Evolutionary conservation across 2,888 invertebrate genomes (phyloP).

Genomic region (Pogonocherus hispidulus): DNA sequence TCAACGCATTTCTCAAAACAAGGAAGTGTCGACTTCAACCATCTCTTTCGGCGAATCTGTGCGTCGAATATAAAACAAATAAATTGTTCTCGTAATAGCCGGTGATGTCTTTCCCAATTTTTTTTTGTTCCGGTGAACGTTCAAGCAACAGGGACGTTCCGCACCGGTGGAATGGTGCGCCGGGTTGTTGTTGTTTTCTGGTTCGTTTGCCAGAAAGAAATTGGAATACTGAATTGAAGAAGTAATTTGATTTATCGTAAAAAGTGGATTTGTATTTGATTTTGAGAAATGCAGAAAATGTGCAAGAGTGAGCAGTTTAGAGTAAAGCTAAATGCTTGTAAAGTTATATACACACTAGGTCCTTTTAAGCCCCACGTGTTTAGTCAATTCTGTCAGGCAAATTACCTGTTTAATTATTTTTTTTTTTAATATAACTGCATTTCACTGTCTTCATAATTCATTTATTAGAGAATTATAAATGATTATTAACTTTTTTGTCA

Average conservation of each 20-base stretch:
- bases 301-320: too few relatives aligned
- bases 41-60: conserved; percentile 5
- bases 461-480: too few relatives aligned
- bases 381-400: too few relatives aligned
- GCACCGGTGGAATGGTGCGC: conserved; percentile 17
- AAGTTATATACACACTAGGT: too few relatives aligned
- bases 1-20: neutral
- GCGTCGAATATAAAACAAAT: conserved; percentile 11
- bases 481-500: too few relatives aligned
- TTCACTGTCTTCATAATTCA: too few relatives aligned
- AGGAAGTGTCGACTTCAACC: neutral
- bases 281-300: neutral
- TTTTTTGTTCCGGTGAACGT: conserved; percentile 20
- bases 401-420: too few relatives aligned
- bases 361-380: too few relatives aligned
- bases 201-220: conserved; percentile 30
- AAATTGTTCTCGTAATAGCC: conserved; percentile 23
- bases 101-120: conserved; percentile 9
- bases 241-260: neutral
- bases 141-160: conserved; percentile 22
- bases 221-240: neutral
- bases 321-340: too few relatives aligned
- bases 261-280: neutral
- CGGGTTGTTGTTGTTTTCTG: conserved; percentile 25
- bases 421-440: too few relatives aligned